Evolutionary conservation across 2,113 vertebrate species (phyloP).

Genomic region (Neotoma lepida): DNA sequence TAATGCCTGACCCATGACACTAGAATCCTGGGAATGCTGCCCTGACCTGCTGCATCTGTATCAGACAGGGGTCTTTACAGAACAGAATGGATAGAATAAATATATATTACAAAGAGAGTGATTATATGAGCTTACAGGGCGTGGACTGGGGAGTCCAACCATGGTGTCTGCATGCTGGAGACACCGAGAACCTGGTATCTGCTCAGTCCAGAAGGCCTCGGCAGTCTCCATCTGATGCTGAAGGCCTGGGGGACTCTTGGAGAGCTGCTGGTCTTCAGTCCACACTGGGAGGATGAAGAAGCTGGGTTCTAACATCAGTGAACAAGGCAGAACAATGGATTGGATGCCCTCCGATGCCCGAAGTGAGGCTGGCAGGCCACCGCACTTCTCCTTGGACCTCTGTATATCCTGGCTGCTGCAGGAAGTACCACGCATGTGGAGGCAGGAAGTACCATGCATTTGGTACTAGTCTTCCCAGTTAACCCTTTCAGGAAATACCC

Average conservation of each 20-base stretch:
- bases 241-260: neutral
- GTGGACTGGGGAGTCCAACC: too few relatives aligned
- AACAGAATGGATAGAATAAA: neutral
- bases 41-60: neutral
- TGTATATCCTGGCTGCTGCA: neutral
- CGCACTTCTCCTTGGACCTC: too few relatives aligned
- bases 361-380: neutral
- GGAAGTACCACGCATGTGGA: neutral
- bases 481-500: neutral
- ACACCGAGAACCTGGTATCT: neutral
- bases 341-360: neutral
- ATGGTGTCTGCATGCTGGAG: neutral
- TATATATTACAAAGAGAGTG: too few relatives aligned
- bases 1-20: rapidly evolving
- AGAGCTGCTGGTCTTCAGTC: neutral
- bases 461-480: neutral
- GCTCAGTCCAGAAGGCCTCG: neutral
- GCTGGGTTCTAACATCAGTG: neutral
- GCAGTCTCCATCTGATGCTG: neutral
- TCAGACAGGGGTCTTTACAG: neutral
- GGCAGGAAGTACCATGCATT: too few relatives aligned
- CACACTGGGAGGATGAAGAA: neutral
- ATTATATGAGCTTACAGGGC: too few relatives aligned
- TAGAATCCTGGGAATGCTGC: neutral
- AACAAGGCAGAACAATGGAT: too few relatives aligned